These are phyloP conservation scores for Oeneis ivallda DNA, from an alignment of 2,888 invertebrate species.

Conservation along the genomic window DNA sequence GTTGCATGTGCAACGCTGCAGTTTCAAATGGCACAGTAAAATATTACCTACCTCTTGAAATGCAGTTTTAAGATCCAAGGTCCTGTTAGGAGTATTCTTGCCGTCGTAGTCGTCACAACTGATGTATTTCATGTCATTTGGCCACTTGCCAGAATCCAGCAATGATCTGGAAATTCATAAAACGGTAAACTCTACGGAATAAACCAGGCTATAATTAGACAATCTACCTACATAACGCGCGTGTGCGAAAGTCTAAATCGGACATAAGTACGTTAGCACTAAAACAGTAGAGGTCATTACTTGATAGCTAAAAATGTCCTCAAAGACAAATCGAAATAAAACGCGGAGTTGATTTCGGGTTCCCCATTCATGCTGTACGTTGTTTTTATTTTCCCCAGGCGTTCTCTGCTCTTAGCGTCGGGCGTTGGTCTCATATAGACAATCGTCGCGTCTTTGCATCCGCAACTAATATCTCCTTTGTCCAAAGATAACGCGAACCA, in stretches of 20 bases:
- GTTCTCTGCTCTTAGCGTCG: constrained; percentile 85
- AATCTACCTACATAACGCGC: constrained; percentile 56
- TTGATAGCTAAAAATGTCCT: constrained; percentile 87
- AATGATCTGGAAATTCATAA: constrained; percentile 83
- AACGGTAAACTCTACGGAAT: constrained; percentile 68
- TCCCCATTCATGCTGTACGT: constrained; percentile 87
- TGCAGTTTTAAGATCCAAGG: constrained; percentile 86
- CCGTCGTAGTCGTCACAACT: constrained; percentile 91
- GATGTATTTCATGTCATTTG: constrained; percentile 86
- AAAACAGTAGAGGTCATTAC: constrained; percentile 77
- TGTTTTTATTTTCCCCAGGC: constrained; percentile 85
- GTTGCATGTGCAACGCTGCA: no score
- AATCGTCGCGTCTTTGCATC: constrained; percentile 88
- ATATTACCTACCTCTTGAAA: constrained; percentile 57
- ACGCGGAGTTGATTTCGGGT: constrained; percentile 90
- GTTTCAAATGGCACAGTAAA: neutral
- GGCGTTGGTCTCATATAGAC: constrained; percentile 88
- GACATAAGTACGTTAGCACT: constrained; percentile 53
- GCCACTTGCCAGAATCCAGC: constrained; percentile 87
- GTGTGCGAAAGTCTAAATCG: constrained; percentile 50
- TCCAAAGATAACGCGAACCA: constrained; percentile 93
- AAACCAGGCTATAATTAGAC: constrained; percentile 70
- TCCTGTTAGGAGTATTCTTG: constrained; percentile 87
- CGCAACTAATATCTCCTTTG: constrained; percentile 87
- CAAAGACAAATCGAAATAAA: constrained; percentile 93